A percentile compares a stretch with the other conserved stretches of the same genome.
These are phyloP conservation scores for Eulemur mongoz DNA, from an alignment of 2,797 vertebrate species.

Conservation along the genomic window DNA sequence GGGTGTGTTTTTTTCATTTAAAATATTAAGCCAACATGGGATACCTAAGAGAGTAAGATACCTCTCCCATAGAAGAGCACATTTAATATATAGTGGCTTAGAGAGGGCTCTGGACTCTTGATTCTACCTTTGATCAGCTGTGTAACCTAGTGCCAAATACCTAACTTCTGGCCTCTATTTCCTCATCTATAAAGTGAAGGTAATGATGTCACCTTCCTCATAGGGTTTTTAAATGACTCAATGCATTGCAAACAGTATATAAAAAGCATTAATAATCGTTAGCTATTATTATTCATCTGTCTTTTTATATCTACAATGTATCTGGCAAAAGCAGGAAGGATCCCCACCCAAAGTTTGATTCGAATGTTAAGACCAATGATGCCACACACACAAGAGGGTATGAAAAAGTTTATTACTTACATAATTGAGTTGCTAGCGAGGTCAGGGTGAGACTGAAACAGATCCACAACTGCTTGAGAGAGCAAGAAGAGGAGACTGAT, in stretches of 20 bases:
- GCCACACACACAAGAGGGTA: background rate
- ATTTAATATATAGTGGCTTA: background rate
- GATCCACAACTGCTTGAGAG: background rate
- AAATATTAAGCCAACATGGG: conserved; percentile 16
- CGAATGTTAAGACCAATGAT: background rate
- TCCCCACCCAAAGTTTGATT: background rate
- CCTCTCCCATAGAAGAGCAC: background rate
- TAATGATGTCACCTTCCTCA: background rate
- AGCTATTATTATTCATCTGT: background rate
- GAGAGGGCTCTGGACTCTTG: background rate
- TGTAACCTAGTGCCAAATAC: background rate
- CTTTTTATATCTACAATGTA: background rate
- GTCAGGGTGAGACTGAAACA: background rate
- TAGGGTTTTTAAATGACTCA: background rate
- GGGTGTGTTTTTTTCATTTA: background rate
- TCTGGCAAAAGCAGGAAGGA: background rate
- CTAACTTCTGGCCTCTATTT: background rate
- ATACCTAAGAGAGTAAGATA: background rate
- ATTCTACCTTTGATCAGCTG: background rate
- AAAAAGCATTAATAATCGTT: background rate
- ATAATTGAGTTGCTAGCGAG: background rate
- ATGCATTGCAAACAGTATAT: background rate
- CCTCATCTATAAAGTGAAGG: background rate
- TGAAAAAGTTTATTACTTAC: background rate
- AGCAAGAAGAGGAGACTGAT: background rate